Conservation (phyloP, 2,113 vertebrate genomes). For the Amphilophus citrinellus region DNA sequence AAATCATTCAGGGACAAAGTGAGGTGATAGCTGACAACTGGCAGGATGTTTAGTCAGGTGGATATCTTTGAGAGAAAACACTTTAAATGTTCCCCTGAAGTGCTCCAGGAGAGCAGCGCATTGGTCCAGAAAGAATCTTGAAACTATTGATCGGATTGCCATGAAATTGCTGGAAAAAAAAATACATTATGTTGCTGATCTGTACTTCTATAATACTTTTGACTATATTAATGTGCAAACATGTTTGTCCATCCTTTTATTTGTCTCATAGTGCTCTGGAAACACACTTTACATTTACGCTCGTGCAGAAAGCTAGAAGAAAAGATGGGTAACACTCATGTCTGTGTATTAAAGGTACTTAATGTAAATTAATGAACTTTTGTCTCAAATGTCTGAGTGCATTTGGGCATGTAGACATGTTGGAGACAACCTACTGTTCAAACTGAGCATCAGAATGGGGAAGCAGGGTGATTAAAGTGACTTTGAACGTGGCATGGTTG, state of each 20-base stretch:
- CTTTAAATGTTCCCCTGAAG: not conserved
- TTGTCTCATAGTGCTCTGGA: too few relatives aligned
- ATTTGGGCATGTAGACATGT: not conserved
- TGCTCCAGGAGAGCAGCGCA: not conserved
- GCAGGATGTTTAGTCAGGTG: not conserved
- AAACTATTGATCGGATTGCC: not conserved
- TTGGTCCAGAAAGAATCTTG: not conserved
- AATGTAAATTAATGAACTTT: too few relatives aligned
- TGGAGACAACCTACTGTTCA: not conserved
- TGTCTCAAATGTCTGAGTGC: not conserved
- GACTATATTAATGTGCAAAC: not conserved
- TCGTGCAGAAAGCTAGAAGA: too few relatives aligned
- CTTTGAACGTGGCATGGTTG: not conserved
- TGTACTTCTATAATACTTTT: not conserved
- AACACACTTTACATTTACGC: too few relatives aligned
- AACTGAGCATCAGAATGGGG: not conserved
- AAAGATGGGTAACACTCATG: too few relatives aligned
- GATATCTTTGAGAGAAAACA: not conserved
- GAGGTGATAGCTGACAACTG: not conserved
- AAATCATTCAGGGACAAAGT: conserved; percentile 19
- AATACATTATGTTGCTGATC: not conserved
- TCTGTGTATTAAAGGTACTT: too few relatives aligned
- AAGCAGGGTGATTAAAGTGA: not conserved
- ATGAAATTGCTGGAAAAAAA: not conserved
- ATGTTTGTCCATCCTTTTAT: too few relatives aligned